A percentile compares a stretch with the other conserved stretches of the same genome.
Evolutionary conservation across 2,113 vertebrate species (phyloP).

Genomic region (Thymallus thymallus): DNA sequence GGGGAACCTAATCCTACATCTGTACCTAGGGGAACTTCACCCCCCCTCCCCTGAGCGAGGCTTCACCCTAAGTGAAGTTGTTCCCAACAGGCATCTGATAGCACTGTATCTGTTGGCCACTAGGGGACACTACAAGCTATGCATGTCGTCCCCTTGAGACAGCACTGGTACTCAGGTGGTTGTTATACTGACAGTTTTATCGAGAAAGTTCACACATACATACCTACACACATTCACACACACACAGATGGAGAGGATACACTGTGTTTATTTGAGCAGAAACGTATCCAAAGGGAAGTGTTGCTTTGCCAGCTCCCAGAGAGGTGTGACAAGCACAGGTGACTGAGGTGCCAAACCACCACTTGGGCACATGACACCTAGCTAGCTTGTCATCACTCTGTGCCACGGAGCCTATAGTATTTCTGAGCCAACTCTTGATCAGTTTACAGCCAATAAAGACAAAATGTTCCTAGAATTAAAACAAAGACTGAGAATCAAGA

Average conservation of each 20-base stretch:
- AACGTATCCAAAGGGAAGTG: slow-evolving; percentile 26
- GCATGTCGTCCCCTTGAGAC: background rate
- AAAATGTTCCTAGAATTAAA: background rate
- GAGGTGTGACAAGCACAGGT: slow-evolving; percentile 7
- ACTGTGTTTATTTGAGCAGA: slow-evolving; percentile 23
- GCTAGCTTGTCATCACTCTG: background rate
- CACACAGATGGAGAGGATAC: background rate
- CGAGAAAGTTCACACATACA: background rate
- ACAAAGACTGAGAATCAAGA: background rate
- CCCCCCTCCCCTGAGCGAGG: no score
- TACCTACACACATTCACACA: slow-evolving; percentile 19
- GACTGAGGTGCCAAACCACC: slow-evolving; percentile 7
- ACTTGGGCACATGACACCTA: slow-evolving; percentile 3
- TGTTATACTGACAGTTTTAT: slow-evolving; percentile 1
- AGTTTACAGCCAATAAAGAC: background rate
- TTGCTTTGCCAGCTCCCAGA: slow-evolving; percentile 8
- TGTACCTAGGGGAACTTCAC: background rate
- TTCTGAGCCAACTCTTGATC: background rate
- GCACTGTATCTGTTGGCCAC: background rate
- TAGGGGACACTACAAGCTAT: slow-evolving; percentile 11
- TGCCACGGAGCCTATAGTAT: background rate
- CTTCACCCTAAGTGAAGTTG: background rate
- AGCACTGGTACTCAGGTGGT: background rate
- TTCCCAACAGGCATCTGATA: background rate
- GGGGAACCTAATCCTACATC: background rate